These are phyloP conservation scores for Boleophthalmus pectinirostris DNA, from an alignment of 2,113 vertebrate species.

Conservation along the genomic window DNA sequence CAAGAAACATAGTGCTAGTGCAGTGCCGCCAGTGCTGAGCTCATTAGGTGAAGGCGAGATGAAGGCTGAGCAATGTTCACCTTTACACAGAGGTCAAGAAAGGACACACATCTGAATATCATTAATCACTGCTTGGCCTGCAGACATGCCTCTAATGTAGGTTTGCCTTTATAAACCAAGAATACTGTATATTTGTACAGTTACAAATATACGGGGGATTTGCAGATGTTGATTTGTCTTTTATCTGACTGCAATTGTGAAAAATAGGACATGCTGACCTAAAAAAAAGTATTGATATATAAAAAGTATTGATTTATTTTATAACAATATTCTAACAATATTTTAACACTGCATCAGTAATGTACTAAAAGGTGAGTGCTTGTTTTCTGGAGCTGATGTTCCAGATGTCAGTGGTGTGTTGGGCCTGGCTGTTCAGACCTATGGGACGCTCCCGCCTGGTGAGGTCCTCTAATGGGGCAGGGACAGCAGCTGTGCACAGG, in stretches of 20 bases:
- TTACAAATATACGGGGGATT: too few relatives aligned
- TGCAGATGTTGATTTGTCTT: too few relatives aligned
- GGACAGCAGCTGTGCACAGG: conserved; percentile 74
- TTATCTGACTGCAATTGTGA: too few relatives aligned
- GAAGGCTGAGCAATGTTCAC: conserved; percentile 51
- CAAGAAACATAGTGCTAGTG: conserved; percentile 66
- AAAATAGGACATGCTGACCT: too few relatives aligned
- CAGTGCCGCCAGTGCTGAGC: conserved; percentile 45
- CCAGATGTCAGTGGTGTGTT: conserved; percentile 69
- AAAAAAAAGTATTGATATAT: too few relatives aligned
- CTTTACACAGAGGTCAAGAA: conserved; percentile 66
- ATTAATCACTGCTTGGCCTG: conserved; percentile 46
- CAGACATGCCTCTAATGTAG: conserved; percentile 27
- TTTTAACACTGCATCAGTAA: neutral
- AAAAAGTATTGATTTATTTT: too few relatives aligned
- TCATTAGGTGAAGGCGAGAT: conserved; percentile 66
- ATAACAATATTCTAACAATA: neutral
- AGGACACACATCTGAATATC: conserved; percentile 68
- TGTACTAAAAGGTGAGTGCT: conserved; percentile 31
- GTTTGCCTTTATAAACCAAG: conserved; percentile 13
- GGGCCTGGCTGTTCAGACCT: conserved; percentile 68
- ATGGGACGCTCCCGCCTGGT: conserved; percentile 68
- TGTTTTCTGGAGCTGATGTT: conserved; percentile 61
- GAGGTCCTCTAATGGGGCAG: conserved; percentile 69
- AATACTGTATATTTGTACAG: neutral